Evolutionary conservation across 2,797 vertebrate genomes (phyloP), one percentile per base, ranked within the genome.

Genomic region (Periophthalmus magnuspinnatus): DNA sequence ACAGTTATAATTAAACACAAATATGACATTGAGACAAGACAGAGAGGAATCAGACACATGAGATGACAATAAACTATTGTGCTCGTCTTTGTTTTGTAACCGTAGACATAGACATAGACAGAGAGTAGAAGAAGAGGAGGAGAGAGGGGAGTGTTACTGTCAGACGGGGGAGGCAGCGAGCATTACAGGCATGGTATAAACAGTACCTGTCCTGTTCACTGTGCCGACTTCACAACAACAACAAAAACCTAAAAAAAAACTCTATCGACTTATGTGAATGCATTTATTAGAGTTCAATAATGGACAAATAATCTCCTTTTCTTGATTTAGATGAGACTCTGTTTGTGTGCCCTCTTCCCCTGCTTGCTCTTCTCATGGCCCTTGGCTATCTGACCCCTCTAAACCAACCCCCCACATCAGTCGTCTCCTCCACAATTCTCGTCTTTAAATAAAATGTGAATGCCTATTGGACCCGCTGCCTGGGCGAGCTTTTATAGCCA

Each of bases 301-400:
- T 47, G 32, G 24, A 17, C 14, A 65, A 50, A 32, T 34, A 19
- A 50, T n/a, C n/a, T 32, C 6, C 41, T 32, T 8, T n/a, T 33
- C 19, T 63, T 19, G 58, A 74, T 72, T 84, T 76, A 67, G 54
- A 86, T 88, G 79, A 78, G 79, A 84, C 90, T 91, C 84, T 92
- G 89, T 93, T 91, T 93, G 90, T 86, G 82, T 93, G 91, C 93
- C 92, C 91, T 89, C 89, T 90, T 86, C 88, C 81, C 89, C 82
- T 80, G 87, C 91, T 87, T 91, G 81, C 86, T 89, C 81, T 89
- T 87, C 86, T 72, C 47, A 74, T 87, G 86, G 86, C 92, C 91
- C 79, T 78, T 90, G 89, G 91, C 91, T 89, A 90, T 90, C 81
- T 94, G 93, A 94, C 93, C 93, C 88, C 72, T 85, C 78, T 67